Percentiles rank a stretch among this genome's conserved stretches.
These are phyloP conservation scores for Setophaga coronata DNA, from an alignment of 2,113 vertebrate genomes.

Conservation along the genomic window DNA sequence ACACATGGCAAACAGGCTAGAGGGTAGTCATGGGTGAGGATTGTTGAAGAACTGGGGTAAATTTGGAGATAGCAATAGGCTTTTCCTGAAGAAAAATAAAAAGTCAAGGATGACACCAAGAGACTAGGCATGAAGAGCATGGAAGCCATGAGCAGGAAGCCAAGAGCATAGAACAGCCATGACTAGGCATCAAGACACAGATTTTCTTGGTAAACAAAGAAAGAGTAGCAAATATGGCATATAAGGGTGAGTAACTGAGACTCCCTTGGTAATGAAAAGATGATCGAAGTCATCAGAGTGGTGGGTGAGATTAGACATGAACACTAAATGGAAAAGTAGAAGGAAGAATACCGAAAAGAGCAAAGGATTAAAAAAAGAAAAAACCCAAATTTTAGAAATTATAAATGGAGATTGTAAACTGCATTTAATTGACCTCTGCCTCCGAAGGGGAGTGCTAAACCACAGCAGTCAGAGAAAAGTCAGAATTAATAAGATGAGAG, in stretches of 20 bases:
- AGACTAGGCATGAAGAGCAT: background rate
- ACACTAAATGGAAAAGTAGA: background rate
- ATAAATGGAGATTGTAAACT: background rate
- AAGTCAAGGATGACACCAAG: background rate
- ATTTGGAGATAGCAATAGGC: background rate
- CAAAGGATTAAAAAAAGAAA: background rate
- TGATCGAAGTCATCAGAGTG: background rate
- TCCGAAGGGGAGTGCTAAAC: background rate
- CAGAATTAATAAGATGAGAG: background rate
- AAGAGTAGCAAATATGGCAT: background rate
- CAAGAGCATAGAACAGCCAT: background rate
- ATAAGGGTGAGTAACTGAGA: background rate
- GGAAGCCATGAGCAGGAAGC: background rate
- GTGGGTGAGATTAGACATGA: background rate
- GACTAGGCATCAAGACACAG: accelerated
- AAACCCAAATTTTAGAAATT: background rate
- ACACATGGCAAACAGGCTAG: background rate
- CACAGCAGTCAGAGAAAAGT: background rate
- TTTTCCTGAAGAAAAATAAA: background rate
- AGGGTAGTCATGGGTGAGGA: background rate
- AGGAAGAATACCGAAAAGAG: background rate
- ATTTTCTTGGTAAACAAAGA: background rate
- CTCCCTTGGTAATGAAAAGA: background rate
- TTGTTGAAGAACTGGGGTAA: background rate
- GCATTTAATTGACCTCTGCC: background rate